Evolutionary conservation across 64 coral and sea anemone genomes (phyloP).

Genomic region (Hydrozoanthus tunicans): DNA sequence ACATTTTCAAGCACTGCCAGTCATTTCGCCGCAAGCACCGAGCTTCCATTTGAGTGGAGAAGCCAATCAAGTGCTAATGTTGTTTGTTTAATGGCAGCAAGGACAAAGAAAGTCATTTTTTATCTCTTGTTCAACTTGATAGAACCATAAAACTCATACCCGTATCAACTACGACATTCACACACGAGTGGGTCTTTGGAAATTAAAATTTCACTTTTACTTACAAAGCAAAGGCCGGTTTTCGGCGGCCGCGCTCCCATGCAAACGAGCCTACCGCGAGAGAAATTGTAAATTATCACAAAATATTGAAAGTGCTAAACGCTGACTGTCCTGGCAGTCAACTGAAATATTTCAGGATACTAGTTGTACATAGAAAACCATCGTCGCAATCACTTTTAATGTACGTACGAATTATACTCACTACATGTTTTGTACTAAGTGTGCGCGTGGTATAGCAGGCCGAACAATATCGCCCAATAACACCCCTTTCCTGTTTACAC

Average conservation of each 20-base stretch:
- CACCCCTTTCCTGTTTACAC: background rate
- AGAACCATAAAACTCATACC: constrained; percentile 9
- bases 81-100: background rate
- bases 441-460: background rate
- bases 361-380: too few species aligned
- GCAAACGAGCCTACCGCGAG: too few species aligned
- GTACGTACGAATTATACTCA: background rate
- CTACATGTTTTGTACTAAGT: background rate
- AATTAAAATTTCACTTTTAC: too few species aligned
- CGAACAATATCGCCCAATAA: constrained; percentile 2
- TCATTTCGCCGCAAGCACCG: background rate
- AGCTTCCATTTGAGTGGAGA: background rate
- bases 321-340: too few species aligned
- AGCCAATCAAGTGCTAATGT: background rate
- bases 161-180: background rate
- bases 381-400: background rate
- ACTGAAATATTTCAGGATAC: too few species aligned
- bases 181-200: background rate
- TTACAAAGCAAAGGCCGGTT: too few species aligned
- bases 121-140: background rate
- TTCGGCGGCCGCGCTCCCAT: too few species aligned
- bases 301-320: too few species aligned
- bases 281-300: too few species aligned
- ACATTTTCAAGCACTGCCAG: background rate
- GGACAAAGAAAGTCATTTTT: constrained; percentile 9